Evolutionary conservation across 2,888 invertebrate genomes (phyloP).

Genomic region (Drosophila rubida): DNA sequence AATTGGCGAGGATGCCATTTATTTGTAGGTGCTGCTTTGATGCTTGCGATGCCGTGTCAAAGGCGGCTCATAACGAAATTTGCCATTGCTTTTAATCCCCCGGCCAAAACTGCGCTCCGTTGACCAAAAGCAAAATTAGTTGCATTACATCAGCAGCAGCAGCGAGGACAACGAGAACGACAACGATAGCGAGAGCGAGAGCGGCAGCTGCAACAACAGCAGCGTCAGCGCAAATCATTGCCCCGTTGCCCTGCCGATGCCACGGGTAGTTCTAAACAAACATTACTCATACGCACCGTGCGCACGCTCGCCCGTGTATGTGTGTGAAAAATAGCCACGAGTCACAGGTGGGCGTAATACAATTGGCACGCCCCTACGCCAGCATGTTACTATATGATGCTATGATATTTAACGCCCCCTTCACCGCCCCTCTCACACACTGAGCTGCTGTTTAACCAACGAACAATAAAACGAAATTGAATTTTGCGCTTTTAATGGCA

Average conservation of each 20-base stretch:
- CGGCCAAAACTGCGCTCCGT: conserved; percentile 40
- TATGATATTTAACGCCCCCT: conserved; percentile 34
- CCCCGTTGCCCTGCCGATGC: neutral
- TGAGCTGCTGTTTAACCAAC: conserved; percentile 67
- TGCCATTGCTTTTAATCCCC: conserved; percentile 18
- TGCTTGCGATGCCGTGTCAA: conserved; percentile 3
- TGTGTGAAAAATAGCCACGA: conserved; percentile 44
- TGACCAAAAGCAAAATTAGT: conserved; percentile 55
- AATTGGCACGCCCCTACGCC: conserved; percentile 59
- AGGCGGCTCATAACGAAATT: conserved; percentile 20
- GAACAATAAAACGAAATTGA: conserved; percentile 79
- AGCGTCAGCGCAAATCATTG: conserved; percentile 47
- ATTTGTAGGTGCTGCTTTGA: neutral
- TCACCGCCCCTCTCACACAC: neutral
- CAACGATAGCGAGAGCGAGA: conserved; percentile 8
- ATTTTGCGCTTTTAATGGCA: conserved; percentile 78
- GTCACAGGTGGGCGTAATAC: conserved; percentile 76
- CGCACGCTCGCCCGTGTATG: conserved; percentile 5
- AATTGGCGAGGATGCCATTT: neutral
- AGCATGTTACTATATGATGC: conserved; percentile 5
- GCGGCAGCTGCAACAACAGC: conserved; percentile 37
- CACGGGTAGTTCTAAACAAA: conserved; percentile 24
- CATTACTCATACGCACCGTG: conserved; percentile 61
- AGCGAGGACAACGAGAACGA: conserved; percentile 13
- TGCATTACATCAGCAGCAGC: conserved; percentile 47